Conservation (phyloP, 1,140 invertebrate genomes). For the Lordiphosa mommai region DNA sequence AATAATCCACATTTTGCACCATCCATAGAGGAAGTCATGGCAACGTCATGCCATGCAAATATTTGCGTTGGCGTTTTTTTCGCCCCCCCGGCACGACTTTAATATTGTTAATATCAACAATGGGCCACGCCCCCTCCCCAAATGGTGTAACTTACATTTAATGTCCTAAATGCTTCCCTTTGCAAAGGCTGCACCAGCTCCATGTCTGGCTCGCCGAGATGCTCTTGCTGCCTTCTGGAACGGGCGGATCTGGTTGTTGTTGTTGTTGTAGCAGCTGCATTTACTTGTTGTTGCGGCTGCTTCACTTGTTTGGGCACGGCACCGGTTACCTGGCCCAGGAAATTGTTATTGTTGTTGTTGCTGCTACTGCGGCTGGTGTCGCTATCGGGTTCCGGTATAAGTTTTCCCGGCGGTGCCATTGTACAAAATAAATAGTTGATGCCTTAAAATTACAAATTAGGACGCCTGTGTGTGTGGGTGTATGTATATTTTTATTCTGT, state of each 20-base stretch:
- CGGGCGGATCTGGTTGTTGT: constrained; percentile 17
- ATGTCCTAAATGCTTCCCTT: constrained; percentile 43
- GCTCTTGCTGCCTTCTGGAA: constrained; percentile 40
- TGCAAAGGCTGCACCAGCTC: constrained; percentile 57
- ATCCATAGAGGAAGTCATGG: constrained; percentile 23
- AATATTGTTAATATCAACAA: constrained; percentile 17
- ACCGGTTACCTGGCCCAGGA: constrained; percentile 39
- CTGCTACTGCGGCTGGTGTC: constrained; percentile 23
- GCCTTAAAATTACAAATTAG: not conserved
- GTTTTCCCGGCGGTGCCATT: constrained; percentile 54
- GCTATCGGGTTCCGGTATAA: constrained; percentile 34
- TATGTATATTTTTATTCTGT: not conserved
- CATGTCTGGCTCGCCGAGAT: constrained; percentile 46
- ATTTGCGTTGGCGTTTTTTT: not conserved
- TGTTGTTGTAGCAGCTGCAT: constrained; percentile 13
- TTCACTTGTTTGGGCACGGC: constrained; percentile 40
- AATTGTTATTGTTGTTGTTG: constrained; percentile 21
- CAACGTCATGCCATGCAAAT: constrained; percentile 16
- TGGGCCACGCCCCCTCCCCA: not conserved
- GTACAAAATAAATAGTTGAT: constrained; percentile 21
- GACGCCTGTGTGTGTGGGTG: no score
- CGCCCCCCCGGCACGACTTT: no score
- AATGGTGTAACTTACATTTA: constrained; percentile 57
- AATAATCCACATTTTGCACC: no score
- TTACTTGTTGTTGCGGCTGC: constrained; percentile 7